Evolutionary conservation across 2,797 vertebrate species (phyloP).

Genomic region (Morus bassanus): DNA sequence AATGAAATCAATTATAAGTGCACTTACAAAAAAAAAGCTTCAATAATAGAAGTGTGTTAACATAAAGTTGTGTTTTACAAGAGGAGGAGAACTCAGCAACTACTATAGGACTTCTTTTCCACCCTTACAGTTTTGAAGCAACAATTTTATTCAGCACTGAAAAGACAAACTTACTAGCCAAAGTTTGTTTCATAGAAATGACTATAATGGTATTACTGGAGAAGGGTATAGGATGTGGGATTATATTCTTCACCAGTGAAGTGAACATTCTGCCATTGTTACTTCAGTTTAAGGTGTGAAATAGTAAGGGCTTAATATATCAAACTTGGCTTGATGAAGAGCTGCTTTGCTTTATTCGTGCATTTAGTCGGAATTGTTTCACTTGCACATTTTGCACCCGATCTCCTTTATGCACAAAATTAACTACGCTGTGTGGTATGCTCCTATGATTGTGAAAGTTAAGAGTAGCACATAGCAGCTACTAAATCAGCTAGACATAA

Average conservation of each 20-base stretch:
- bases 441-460: not conserved
- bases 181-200: not conserved
- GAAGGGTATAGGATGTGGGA: not conserved
- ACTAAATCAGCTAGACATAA: not conserved
- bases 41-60: not conserved
- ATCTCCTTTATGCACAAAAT: not conserved
- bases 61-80: not conserved
- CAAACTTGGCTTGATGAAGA: not conserved
- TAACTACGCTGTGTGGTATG: not conserved
- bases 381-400: fast-evolving
- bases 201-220: not conserved
- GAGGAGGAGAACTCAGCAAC: not conserved
- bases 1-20: not conserved
- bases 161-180: not conserved
- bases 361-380: not conserved
- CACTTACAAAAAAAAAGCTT: not conserved
- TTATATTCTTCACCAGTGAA: not conserved
- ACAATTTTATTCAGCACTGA: not conserved
- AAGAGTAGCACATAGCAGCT: not conserved
- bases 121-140: not conserved
- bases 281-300: not conserved
- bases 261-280: not conserved
- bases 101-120: not conserved
- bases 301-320: not conserved
- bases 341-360: not conserved